These are phyloP conservation scores for Picathartes gymnocephalus DNA, from an alignment of 2,113 vertebrate genomes.

Conservation along the genomic window DNA sequence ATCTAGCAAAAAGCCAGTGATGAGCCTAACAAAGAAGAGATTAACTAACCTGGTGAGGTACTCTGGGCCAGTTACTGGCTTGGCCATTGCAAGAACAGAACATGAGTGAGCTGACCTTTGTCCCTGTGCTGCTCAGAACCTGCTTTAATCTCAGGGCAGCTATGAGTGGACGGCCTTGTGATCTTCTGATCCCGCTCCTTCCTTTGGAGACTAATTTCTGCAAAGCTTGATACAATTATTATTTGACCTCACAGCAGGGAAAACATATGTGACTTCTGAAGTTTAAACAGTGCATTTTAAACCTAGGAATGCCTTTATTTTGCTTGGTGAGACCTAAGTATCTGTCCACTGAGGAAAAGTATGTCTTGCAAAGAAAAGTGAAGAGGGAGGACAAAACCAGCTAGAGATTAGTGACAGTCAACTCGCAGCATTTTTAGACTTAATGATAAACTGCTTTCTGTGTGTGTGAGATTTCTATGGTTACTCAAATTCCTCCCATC, in stretches of 20 bases:
- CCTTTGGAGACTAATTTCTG: background rate
- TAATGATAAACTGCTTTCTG: background rate
- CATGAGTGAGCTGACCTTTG: background rate
- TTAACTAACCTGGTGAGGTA: background rate
- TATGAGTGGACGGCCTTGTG: background rate
- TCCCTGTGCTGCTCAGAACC: background rate
- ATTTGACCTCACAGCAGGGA: background rate
- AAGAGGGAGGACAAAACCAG: background rate
- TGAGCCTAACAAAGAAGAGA: background rate
- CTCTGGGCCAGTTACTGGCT: background rate
- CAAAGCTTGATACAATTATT: background rate
- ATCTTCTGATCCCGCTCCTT: background rate
- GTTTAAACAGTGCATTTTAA: background rate
- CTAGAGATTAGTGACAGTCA: background rate
- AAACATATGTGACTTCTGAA: background rate
- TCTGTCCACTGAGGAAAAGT: background rate
- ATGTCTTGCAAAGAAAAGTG: background rate
- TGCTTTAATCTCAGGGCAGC: background rate
- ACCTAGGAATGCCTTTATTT: background rate
- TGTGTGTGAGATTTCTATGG: background rate
- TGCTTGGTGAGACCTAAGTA: background rate
- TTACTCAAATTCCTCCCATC: slow-evolving; percentile 14
- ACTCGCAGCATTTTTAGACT: background rate
- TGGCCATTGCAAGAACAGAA: background rate
- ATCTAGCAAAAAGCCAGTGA: background rate